Percentiles rank a stretch among this genome's conserved stretches.
These are phyloP conservation scores for Sinocyclocheilus rhinocerous DNA, from an alignment of 2,113 vertebrate genomes.

Conservation along the genomic window DNA sequence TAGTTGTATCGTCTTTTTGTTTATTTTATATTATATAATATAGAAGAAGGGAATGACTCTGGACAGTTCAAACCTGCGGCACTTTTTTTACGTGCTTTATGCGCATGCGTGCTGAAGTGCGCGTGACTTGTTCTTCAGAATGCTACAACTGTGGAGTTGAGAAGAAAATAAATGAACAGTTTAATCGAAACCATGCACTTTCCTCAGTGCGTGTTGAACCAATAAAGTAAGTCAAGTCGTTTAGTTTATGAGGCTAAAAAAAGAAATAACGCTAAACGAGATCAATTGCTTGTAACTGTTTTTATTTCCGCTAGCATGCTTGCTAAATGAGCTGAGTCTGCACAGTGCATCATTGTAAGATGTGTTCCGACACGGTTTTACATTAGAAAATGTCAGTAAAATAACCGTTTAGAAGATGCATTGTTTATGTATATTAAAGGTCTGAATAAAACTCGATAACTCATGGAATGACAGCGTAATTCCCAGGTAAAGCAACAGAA, in stretches of 20 bases:
- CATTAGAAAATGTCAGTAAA: neutral
- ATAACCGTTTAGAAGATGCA: neutral
- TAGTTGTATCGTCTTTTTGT: neutral
- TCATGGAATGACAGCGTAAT: neutral
- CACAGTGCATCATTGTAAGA: neutral
- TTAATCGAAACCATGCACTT: constrained; percentile 1
- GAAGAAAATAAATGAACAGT: neutral
- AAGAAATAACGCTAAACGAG: neutral
- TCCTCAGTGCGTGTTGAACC: constrained; percentile 14
- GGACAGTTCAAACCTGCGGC: neutral
- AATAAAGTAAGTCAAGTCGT: constrained; percentile 45
- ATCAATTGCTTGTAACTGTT: constrained; percentile 1
- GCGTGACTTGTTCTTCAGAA: constrained; percentile 14
- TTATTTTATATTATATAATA: neutral
- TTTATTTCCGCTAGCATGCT: constrained; percentile 25
- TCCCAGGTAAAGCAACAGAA: neutral
- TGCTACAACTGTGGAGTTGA: constrained; percentile 22
- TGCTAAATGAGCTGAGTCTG: neutral
- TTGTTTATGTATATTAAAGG: neutral
- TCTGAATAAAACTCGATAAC: neutral
- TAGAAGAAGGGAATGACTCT: neutral
- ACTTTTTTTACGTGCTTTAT: neutral
- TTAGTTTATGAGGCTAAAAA: neutral
- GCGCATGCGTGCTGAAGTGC: constrained; percentile 22
- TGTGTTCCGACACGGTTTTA: neutral